Percentiles rank a stretch among this genome's conserved stretches.
phyloP scores from a whole-genome alignment of 2,797 vertebrate species.

The Anomalospiza imberbis region DNA sequence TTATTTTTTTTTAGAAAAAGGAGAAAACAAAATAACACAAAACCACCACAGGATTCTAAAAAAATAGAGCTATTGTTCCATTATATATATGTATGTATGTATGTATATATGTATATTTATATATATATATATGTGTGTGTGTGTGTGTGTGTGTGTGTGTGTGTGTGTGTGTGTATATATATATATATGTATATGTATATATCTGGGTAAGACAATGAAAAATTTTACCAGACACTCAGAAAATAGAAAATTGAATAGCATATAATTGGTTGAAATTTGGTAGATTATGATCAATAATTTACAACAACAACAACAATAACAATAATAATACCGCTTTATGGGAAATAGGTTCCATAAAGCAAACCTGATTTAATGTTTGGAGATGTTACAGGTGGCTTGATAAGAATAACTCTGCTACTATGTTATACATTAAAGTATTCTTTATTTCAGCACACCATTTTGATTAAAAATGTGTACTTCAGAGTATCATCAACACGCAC shows the following conservation, averaged over 20 bases:
- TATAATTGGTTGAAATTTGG: not conserved
- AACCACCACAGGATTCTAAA: fast-evolving
- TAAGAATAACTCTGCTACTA: not conserved
- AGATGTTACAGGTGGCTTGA: not conserved
- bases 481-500: not conserved
- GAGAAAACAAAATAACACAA: not conserved
- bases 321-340: not conserved
- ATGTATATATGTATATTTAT: not conserved
- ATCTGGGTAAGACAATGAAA: not conserved
- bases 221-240: not conserved
- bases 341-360: not conserved
- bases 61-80: not conserved
- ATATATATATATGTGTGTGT: not conserved
- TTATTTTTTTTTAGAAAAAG: not conserved
- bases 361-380: not conserved
- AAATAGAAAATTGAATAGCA: not conserved
- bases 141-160: too few relatives aligned
- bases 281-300: not conserved
- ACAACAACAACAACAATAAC: not conserved
- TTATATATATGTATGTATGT: not conserved
- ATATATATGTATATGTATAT: not conserved
- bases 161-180: too few relatives aligned
- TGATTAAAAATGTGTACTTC: not conserved
- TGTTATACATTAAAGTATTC: not conserved
- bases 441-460: not conserved